Evolutionary conservation across 2,888 invertebrate species (phyloP).

Genomic region (Timema podura): DNA sequence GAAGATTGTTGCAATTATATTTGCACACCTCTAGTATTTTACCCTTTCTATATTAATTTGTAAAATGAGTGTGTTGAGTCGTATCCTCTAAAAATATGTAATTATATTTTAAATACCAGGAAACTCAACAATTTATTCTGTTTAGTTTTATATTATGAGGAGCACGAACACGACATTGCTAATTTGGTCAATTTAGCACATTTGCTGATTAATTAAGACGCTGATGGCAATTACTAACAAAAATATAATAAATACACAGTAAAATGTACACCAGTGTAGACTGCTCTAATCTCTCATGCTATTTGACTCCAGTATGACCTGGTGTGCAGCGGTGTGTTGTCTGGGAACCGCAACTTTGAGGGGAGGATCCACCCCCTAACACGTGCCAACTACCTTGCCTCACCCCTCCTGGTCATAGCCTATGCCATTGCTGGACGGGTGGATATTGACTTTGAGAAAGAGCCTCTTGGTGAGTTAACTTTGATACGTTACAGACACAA

Average conservation of each 20-base stretch:
- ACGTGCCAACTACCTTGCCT: constrained; percentile 94
- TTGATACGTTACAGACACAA: neutral
- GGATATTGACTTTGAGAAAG: constrained; percentile 88
- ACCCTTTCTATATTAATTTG: no score
- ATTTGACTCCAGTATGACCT: constrained; percentile 67
- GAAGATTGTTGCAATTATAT: no score
- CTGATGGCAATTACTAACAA: no score
- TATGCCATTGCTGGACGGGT: constrained; percentile 96
- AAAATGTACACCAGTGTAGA: neutral
- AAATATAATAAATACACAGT: neutral
- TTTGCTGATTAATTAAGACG: no score
- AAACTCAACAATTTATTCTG: no score
- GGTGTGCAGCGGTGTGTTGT: constrained; percentile 92
- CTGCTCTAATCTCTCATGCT: neutral
- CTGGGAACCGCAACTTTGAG: constrained; percentile 97
- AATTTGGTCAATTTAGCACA: no score
- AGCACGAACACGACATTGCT: no score
- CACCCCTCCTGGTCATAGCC: constrained; percentile 94
- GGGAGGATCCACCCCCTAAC: constrained; percentile 97
- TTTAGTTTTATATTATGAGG: no score
- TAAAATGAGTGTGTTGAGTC: no score
- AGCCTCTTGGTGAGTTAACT: constrained; percentile 65
- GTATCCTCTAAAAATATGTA: no score
- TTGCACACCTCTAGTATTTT: no score
- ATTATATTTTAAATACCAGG: no score